phyloP scores from a whole-genome alignment of 2,113 vertebrate species.

The Phocoena sinus region DNA sequence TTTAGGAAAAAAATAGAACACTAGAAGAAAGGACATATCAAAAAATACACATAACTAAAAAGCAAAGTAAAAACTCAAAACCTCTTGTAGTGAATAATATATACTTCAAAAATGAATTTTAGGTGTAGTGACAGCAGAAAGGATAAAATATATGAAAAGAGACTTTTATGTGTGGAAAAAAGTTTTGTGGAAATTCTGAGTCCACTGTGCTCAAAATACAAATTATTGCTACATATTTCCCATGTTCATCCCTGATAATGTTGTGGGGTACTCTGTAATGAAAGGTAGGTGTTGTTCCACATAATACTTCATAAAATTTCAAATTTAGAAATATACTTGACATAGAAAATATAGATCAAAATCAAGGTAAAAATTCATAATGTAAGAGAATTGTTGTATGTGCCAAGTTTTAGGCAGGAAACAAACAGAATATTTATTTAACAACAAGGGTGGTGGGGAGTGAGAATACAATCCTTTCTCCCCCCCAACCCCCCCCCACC shows the following conservation, averaged over 20 bases:
- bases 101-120: constrained; percentile 28
- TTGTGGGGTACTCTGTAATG: background rate
- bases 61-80: background rate
- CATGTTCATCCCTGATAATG: background rate
- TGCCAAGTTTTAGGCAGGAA: background rate
- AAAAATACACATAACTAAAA: background rate
- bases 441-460: background rate
- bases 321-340: background rate
- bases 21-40: constrained; percentile 45
- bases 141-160: background rate
- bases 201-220: background rate
- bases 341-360: background rate
- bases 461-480: background rate
- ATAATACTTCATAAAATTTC: background rate
- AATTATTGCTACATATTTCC: background rate
- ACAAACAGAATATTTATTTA: background rate
- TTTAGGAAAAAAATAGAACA: constrained; percentile 55
- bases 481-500: rapidly evolving
- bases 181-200: background rate
- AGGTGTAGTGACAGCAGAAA: background rate
- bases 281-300: background rate
- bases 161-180: background rate
- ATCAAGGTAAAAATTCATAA: background rate
- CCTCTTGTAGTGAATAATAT: background rate
- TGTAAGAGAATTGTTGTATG: background rate